Evolutionary conservation across 2,113 vertebrate genomes (phyloP).

Genomic region (Gulo gulo): DNA sequence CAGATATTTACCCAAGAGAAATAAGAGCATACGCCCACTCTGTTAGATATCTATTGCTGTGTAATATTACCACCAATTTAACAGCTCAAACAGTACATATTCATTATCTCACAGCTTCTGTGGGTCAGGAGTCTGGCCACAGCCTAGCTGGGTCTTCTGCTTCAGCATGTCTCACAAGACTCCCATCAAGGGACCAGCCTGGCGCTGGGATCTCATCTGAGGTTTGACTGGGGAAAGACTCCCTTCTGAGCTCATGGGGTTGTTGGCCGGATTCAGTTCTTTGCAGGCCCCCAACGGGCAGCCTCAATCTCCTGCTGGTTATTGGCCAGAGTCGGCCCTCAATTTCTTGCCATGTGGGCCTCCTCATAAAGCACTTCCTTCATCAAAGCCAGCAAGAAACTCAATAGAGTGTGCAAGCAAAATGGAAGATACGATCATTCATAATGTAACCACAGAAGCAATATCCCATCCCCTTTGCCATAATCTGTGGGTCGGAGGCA

Average conservation of each 20-base stretch:
- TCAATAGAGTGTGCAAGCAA: neutral
- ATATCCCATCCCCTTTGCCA: neutral
- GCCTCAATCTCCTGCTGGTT: too few relatives aligned
- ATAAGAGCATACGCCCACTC: neutral
- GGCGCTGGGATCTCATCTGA: neutral
- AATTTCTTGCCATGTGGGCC: neutral
- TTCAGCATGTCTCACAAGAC: neutral
- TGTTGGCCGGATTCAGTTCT: neutral
- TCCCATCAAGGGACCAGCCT: fast-evolving
- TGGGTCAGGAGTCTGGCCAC: neutral
- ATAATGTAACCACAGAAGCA: neutral
- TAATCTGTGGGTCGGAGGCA: neutral
- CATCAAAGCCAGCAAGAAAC: neutral
- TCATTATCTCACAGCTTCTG: neutral
- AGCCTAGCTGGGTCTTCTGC: neutral
- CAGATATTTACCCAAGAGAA: neutral
- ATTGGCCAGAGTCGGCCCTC: neutral
- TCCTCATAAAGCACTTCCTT: neutral
- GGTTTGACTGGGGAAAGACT: neutral
- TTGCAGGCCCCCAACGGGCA: neutral
- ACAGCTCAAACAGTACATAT: neutral
- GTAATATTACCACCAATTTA: too few relatives aligned
- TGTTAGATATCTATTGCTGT: neutral
- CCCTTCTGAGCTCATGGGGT: neutral
- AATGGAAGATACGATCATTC: neutral